Evolutionary conservation across 2,888 invertebrate species (phyloP).

Genomic region (Pterostichus madidus): DNA sequence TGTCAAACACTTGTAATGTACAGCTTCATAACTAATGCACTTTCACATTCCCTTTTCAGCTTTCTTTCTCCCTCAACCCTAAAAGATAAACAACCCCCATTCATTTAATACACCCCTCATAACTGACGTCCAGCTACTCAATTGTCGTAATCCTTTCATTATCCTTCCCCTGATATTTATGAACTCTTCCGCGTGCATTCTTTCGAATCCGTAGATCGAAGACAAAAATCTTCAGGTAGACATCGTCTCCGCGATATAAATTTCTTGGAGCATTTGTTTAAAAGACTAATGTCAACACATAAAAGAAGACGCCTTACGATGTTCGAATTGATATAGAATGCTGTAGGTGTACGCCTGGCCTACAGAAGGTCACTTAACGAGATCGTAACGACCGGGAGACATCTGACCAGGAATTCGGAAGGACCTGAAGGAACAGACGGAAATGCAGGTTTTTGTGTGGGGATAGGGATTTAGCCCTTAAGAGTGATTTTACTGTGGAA

Average conservation of each 20-base stretch:
- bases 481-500: constrained; percentile 15
- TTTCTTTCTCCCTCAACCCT: neutral
- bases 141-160: constrained; percentile 45
- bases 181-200: constrained; percentile 19
- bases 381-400: constrained; percentile 14
- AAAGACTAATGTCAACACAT: constrained; percentile 47
- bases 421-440: neutral
- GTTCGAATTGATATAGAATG: constrained; percentile 1
- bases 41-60: neutral
- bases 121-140: neutral
- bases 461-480: constrained; percentile 1
- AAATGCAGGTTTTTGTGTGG: constrained; percentile 32
- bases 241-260: neutral
- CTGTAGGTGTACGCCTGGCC: neutral
- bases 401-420: constrained; percentile 14
- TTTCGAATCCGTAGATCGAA: neutral
- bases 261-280: constrained; percentile 8
- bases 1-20: too few species aligned
- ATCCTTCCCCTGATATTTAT: constrained; percentile 8
- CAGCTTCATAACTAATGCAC: neutral
- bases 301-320: neutral
- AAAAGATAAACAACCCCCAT: constrained; percentile 11
- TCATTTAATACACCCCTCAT: neutral
- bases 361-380: constrained; percentile 8
- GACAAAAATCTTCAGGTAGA: neutral